Evolutionary conservation across 2,888 invertebrate species (phyloP).

Genomic region (Anthoptus insignis): DNA sequence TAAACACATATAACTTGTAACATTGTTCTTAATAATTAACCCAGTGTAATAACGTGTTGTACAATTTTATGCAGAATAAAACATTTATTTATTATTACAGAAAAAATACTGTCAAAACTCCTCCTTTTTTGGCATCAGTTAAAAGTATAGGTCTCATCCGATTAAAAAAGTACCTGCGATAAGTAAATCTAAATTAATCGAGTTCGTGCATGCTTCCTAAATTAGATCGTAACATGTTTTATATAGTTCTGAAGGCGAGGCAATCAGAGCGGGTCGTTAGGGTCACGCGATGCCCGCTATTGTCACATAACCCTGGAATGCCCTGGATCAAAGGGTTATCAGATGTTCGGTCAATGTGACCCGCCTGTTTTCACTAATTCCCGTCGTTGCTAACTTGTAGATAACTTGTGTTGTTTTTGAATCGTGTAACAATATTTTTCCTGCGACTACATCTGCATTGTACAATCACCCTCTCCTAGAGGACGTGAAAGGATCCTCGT

Average conservation of each 20-base stretch:
- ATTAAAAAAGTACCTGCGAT: neutral
- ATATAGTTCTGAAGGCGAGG: conserved; percentile 30
- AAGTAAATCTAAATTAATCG: conserved; percentile 13
- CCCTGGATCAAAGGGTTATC: conserved; percentile 31
- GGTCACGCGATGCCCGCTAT: conserved; percentile 30
- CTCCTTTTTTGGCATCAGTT: too few species aligned
- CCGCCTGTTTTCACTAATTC: conserved; percentile 30
- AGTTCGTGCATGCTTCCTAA: conserved; percentile 24
- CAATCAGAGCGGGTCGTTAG: conserved; percentile 34
- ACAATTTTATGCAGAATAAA: too few species aligned
- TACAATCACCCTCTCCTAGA: too few species aligned
- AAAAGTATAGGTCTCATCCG: too few species aligned
- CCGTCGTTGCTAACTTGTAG: conserved; percentile 9
- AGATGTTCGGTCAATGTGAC: conserved; percentile 30
- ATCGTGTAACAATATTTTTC: too few species aligned
- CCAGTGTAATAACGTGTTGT: too few species aligned
- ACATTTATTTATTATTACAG: too few species aligned
- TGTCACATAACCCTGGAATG: conserved; percentile 28
- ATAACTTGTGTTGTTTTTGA: too few species aligned
- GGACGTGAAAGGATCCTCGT: too few species aligned
- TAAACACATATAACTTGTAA: too few species aligned
- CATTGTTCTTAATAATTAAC: too few species aligned
- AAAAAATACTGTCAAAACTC: neutral
- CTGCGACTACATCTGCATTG: too few species aligned
- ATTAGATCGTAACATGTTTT: conserved; percentile 23